Percentiles rank a stretch among this genome's conserved stretches.
phyloP scores from a whole-genome alignment of 2,888 invertebrate genomes.

The Caenorhabditis sp. region DNA sequence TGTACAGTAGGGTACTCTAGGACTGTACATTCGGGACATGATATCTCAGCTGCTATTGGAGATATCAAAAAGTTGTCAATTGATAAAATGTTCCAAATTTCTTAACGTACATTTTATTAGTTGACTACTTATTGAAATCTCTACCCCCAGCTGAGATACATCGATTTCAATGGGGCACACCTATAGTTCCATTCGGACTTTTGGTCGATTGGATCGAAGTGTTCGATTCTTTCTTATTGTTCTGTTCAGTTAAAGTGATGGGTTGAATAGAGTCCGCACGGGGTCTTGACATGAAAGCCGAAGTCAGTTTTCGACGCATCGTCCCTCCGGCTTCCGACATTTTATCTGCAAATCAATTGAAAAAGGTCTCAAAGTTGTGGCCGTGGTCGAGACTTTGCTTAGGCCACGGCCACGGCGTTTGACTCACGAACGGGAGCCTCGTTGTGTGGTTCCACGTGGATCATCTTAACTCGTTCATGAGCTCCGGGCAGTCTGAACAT shows the following conservation, averaged over 20 bases:
- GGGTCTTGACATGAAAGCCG: neutral
- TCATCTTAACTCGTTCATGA: slow-evolving; percentile 25
- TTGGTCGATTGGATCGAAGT: too few relatives aligned
- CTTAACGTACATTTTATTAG: too few relatives aligned
- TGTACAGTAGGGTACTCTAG: too few relatives aligned
- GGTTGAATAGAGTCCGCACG: slow-evolving; percentile 18
- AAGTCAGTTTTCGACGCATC: slow-evolving; percentile 12
- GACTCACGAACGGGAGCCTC: slow-evolving; percentile 8
- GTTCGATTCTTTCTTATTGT: too few relatives aligned
- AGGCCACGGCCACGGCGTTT: too few relatives aligned
- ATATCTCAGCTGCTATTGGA: neutral
- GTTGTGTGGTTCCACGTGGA: slow-evolving; percentile 14
- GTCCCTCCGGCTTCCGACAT: neutral
- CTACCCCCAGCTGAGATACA: too few relatives aligned
- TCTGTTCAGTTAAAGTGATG: neutral
- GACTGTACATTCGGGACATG: neutral
- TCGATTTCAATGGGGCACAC: too few relatives aligned
- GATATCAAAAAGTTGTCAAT: too few relatives aligned
- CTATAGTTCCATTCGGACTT: neutral
- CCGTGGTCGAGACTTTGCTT: too few relatives aligned
- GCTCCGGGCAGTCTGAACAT: slow-evolving; percentile 21
- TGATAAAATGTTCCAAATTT: too few relatives aligned
- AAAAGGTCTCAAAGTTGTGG: too few relatives aligned
- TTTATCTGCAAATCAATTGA: slow-evolving; percentile 15
- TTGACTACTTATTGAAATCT: too few relatives aligned